Conservation (phyloP, 2,888 invertebrate genomes). For the Nomada flava region DNA sequence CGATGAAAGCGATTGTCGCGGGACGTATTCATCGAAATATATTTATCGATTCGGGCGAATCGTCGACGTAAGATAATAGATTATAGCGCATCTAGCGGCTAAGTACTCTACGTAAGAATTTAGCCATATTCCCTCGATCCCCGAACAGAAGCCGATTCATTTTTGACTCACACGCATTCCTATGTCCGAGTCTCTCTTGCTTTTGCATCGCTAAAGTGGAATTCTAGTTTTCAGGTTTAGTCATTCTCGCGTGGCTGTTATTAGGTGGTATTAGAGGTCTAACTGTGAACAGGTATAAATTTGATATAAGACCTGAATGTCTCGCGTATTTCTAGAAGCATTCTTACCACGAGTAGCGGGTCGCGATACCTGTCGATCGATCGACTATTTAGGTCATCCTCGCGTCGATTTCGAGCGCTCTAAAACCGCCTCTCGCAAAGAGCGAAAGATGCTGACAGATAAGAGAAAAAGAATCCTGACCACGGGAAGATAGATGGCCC, state of each 20-base stretch:
- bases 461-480: neutral
- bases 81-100: constrained; percentile 43
- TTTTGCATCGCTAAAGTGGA: constrained; percentile 32
- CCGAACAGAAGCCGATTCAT: constrained; percentile 17
- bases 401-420: constrained; percentile 22
- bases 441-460: neutral
- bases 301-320: constrained; percentile 66
- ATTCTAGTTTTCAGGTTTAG: constrained; percentile 54
- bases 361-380: constrained; percentile 32
- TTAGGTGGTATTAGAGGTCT: constrained; percentile 58
- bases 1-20: constrained; percentile 16
- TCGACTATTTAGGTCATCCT: constrained; percentile 34
- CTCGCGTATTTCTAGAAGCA: constrained; percentile 59
- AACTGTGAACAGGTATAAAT: constrained; percentile 56
- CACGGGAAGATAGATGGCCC: neutral
- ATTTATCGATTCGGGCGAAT: constrained; percentile 25
- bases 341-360: constrained; percentile 47
- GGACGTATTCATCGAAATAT: constrained; percentile 14
- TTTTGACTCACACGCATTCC: constrained; percentile 16
- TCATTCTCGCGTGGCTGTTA: constrained; percentile 54
- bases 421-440: neutral
- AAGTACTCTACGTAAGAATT: constrained; percentile 32
- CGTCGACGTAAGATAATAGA: constrained; percentile 31
- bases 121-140: constrained; percentile 37
- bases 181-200: constrained; percentile 19